These are phyloP conservation scores for Hiodon alosoides DNA, from an alignment of 2,113 vertebrate genomes.

Conservation along the genomic window DNA sequence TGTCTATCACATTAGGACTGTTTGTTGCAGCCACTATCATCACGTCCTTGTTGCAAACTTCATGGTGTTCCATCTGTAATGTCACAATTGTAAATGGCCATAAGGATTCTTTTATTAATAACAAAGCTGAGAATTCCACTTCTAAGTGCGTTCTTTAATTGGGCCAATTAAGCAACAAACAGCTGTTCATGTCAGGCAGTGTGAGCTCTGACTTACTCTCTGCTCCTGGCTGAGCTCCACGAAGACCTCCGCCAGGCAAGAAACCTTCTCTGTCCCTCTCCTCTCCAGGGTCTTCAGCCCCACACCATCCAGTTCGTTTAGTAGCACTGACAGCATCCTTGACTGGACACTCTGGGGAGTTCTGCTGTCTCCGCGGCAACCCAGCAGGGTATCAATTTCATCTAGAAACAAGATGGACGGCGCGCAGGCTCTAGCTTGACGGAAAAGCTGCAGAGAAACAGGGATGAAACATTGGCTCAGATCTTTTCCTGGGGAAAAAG, in stretches of 20 bases:
- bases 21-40: constrained; percentile 91
- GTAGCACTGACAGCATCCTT: constrained; percentile 82
- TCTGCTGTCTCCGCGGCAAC: constrained; percentile 63
- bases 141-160: no score
- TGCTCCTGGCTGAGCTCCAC: constrained; percentile 46
- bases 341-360: constrained; percentile 67
- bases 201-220: constrained; percentile 52
- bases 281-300: constrained; percentile 77
- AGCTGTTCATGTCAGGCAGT: neutral
- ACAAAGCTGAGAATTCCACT: no score
- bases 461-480: no score
- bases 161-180: no score
- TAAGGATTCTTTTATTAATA: no score
- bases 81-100: neutral
- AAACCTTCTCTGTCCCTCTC: constrained; percentile 60
- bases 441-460: constrained; percentile 71
- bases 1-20: constrained; percentile 81
- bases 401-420: constrained; percentile 92
- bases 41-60: constrained; percentile 74
- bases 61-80: constrained; percentile 70
- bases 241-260: constrained; percentile 53
- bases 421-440: constrained; percentile 80
- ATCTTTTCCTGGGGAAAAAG: no score
- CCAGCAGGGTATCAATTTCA: constrained; percentile 88
- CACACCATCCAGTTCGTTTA: constrained; percentile 91